A percentile compares a stretch with the other conserved stretches of the same genome.
phyloP scores from a whole-genome alignment of 2,888 invertebrate species.

The Agrilus cyanescens region DNA sequence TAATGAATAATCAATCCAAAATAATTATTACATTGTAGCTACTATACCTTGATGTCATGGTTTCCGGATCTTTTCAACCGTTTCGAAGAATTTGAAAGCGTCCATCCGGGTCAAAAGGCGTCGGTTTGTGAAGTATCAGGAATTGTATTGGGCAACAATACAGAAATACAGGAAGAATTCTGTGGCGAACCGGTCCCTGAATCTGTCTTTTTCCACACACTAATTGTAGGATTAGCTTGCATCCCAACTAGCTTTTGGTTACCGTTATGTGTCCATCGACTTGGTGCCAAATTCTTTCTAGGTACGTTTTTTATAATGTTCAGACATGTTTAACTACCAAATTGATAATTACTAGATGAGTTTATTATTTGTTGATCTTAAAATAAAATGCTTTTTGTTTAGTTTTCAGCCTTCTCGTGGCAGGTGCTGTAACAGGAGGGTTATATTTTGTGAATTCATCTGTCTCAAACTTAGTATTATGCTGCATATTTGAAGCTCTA shows the following conservation, averaged over 20 bases:
- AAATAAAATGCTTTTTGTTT: slow-evolving; percentile 18
- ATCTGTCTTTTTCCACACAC: slow-evolving; percentile 61
- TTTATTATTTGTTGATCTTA: background rate
- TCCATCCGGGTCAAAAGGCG: slow-evolving; percentile 53
- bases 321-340: background rate
- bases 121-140: slow-evolving; percentile 70
- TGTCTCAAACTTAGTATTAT: slow-evolving; percentile 57
- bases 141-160: slow-evolving; percentile 39
- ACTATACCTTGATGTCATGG: slow-evolving; percentile 87
- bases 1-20: too few relatives aligned
- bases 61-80: slow-evolving; percentile 81
- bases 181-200: slow-evolving; percentile 53
- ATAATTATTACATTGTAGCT: slow-evolving; percentile 46
- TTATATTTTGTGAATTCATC: slow-evolving; percentile 64
- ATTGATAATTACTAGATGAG: background rate
- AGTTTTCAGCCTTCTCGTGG: slow-evolving; percentile 66
- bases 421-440: slow-evolving; percentile 60
- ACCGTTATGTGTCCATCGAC: slow-evolving; percentile 64
- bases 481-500: slow-evolving; percentile 68
- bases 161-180: slow-evolving; percentile 39
- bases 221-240: slow-evolving; percentile 69
- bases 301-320: slow-evolving; percentile 40
- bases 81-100: slow-evolving; percentile 60
- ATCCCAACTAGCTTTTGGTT: slow-evolving; percentile 70
- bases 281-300: slow-evolving; percentile 72